Evolutionary conservation across 2,797 vertebrate genomes (phyloP).

Genomic region (Melanogrammus aeglefinus): DNA sequence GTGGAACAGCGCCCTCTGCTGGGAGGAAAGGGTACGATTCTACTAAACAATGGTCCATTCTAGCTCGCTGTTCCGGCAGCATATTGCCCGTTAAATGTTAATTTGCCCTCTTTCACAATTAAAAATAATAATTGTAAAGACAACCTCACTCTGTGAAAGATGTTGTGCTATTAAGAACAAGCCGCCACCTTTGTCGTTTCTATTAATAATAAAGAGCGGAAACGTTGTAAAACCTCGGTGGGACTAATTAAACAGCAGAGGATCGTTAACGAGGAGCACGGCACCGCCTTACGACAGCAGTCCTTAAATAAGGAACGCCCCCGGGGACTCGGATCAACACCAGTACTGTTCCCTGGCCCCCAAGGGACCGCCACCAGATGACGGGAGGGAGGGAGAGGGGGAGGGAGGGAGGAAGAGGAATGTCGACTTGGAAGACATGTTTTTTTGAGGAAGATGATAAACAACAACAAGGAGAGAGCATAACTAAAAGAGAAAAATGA

Average conservation of each 20-base stretch:
- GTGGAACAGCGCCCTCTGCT: neutral
- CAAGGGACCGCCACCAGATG: constrained; percentile 57
- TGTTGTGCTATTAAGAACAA: neutral
- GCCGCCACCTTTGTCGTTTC: neutral
- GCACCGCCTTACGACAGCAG: constrained; percentile 8
- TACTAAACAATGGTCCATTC: neutral
- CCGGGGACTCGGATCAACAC: constrained; percentile 12
- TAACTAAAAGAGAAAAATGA: constrained; percentile 52
- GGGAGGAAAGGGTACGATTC: neutral
- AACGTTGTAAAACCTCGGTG: neutral
- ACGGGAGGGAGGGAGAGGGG: constrained; percentile 43
- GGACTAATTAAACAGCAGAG: neutral
- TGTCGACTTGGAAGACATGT: constrained; percentile 49
- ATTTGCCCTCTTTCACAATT: neutral
- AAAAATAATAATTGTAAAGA: neutral
- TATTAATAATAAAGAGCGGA: neutral
- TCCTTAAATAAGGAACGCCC: constrained; percentile 28
- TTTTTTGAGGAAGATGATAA: neutral
- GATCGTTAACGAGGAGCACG: neutral
- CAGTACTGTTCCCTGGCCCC: constrained; percentile 44
- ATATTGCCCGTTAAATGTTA: neutral
- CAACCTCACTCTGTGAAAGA: neutral
- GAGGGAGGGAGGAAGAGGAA: constrained; percentile 46
- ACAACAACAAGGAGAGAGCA: constrained; percentile 45
- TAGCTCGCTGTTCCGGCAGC: neutral